Evolutionary conservation across 2,113 vertebrate genomes (phyloP).

Genomic region (Daubentonia madagascariensis): DNA sequence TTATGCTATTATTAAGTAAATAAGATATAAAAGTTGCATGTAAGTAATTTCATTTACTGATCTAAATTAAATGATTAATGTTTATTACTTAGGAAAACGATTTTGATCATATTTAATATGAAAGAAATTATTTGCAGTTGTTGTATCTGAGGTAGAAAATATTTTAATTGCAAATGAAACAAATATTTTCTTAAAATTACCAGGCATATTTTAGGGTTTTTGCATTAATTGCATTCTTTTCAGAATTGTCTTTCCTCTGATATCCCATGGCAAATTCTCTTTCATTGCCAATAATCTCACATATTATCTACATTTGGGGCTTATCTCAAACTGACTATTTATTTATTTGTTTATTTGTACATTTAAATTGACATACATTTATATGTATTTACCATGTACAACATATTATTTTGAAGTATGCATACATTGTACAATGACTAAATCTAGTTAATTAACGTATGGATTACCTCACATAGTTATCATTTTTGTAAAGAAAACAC

Average conservation of each 20-base stretch:
- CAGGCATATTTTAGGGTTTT: not conserved
- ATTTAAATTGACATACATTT: not conserved
- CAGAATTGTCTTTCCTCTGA: not conserved
- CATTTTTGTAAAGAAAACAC: not conserved
- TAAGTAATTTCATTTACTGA: not conserved
- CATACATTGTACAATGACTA: not conserved
- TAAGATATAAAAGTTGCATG: not conserved
- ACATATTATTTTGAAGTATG: not conserved
- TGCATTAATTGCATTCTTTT: not conserved
- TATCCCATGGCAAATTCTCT: not conserved
- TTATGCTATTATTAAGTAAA: not conserved
- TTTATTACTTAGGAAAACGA: not conserved
- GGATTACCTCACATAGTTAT: not conserved
- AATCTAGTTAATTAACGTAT: not conserved
- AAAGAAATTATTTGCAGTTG: not conserved
- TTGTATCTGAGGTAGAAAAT: not conserved
- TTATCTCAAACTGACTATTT: not conserved
- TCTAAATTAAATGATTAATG: not conserved
- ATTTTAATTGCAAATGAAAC: not conserved
- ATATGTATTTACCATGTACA: not conserved
- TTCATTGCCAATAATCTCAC: not conserved
- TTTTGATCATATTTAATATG: not conserved
- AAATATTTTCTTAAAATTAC: not conserved
- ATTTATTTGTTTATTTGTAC: not conserved
- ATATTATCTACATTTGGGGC: not conserved